Evolutionary conservation across 2,888 invertebrate species (phyloP).

Genomic region (Neoscelio sp.): DNA sequence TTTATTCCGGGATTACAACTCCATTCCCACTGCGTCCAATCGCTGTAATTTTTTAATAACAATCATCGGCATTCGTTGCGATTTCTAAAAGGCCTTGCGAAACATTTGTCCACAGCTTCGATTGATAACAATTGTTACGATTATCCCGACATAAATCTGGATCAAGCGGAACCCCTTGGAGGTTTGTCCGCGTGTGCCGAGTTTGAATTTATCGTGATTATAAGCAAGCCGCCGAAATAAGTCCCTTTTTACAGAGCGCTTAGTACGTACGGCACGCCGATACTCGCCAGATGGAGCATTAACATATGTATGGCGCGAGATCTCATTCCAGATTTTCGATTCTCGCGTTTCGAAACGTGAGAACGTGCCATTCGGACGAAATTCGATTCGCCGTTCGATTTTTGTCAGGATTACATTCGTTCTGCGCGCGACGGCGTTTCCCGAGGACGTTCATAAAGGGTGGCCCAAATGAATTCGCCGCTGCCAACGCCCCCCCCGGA

Average conservation of each 20-base stretch:
- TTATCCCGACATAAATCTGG: slow-evolving; percentile 72
- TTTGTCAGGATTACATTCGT: slow-evolving; percentile 70
- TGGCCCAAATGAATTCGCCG: slow-evolving; percentile 62
- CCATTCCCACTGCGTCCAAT: too few relatives aligned
- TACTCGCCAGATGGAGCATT: slow-evolving; percentile 76
- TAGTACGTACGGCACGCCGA: slow-evolving; percentile 42
- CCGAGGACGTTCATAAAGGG: slow-evolving; percentile 63
- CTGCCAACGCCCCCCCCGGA: slow-evolving; percentile 56
- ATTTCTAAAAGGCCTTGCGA: slow-evolving; percentile 17
- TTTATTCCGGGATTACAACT: too few relatives aligned
- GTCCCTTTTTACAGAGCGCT: slow-evolving; percentile 59
- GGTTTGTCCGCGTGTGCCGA: slow-evolving; percentile 58
- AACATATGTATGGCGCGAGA: slow-evolving; percentile 75
- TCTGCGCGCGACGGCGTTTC: slow-evolving; percentile 65
- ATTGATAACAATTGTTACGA: slow-evolving; percentile 53
- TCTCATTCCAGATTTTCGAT: slow-evolving; percentile 73
- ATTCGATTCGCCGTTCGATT: slow-evolving; percentile 73
- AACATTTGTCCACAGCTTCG: slow-evolving; percentile 17
- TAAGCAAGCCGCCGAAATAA: slow-evolving; percentile 55
- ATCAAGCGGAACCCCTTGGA: slow-evolving; percentile 73
- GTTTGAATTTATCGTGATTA: slow-evolving; percentile 67
- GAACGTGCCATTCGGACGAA: slow-evolving; percentile 71
- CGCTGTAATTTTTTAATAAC: too few relatives aligned
- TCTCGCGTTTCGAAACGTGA: slow-evolving; percentile 71
- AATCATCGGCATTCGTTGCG: slow-evolving; percentile 18